phyloP scores from a whole-genome alignment of 2,113 vertebrate species.

The Eclectus roratus region DNA sequence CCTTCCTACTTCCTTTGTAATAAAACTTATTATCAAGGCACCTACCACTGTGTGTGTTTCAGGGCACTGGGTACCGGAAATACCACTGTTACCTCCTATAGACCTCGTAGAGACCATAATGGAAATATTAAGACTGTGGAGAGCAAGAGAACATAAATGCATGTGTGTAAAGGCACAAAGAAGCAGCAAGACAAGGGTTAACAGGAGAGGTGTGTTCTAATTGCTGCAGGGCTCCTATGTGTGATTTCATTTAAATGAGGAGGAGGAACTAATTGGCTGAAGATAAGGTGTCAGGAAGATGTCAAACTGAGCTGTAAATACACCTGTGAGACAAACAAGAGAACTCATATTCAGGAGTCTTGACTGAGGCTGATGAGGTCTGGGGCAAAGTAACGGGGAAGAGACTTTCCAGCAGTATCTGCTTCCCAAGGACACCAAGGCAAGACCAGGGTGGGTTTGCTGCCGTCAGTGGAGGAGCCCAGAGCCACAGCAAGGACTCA shows the following conservation, averaged over 20 bases:
- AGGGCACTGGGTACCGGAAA: background rate
- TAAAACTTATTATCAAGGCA: background rate
- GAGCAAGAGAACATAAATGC: background rate
- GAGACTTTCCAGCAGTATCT: background rate
- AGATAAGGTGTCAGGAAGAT: background rate
- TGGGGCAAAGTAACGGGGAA: background rate
- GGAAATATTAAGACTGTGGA: background rate
- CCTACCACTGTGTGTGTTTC: background rate
- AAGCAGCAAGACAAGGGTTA: background rate
- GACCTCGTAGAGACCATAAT: background rate
- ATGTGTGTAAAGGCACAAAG: background rate
- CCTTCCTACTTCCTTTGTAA: background rate
- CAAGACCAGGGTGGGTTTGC: background rate
- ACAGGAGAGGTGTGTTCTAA: background rate
- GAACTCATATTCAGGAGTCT: background rate
- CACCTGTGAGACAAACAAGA: background rate
- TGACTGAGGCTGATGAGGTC: background rate
- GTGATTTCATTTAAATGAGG: background rate
- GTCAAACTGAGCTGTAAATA: background rate
- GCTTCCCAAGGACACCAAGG: background rate
- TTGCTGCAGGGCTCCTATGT: background rate
- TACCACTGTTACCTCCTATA: background rate
- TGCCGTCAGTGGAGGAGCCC: background rate
- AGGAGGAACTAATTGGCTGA: background rate
- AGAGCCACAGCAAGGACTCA: background rate